Evolutionary conservation across 2,113 vertebrate species (phyloP), one percentile per base, ranked within the genome.

Genomic region (Turdus rufiventris): DNA sequence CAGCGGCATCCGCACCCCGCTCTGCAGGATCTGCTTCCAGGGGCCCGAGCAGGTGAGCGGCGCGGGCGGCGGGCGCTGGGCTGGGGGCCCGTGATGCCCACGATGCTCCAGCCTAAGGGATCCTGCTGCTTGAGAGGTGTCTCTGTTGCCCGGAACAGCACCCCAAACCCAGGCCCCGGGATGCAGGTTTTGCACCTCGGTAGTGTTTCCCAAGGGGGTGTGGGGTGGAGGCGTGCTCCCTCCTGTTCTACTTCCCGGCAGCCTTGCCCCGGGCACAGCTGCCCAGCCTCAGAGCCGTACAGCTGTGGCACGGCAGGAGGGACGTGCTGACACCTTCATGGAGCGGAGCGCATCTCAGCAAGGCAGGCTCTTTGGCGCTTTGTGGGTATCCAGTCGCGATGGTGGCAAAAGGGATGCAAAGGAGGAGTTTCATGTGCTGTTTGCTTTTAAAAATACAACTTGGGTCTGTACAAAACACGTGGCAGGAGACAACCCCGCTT

Each of bases 1-100:
- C 95, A 99, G 99, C 95, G 99, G 99, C 77, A 98, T 99, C 98
- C 98, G 98, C 97, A 99, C 99, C 34, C 99, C 99, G 3, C 98
- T 99, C 96, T 99, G 99, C 97, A 99, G 99, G 97, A 99, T 99
- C 98, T 99, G 99, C 96, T 99, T 99, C 97, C 99, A 99, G 96
- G 99, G 99, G 58, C 98, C 99, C 6, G 99, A 99, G 93, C 98
- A 99, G 97, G 99, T 99, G 98, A 98, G 99, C 96, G 40, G 2
- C 42, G 40, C 57, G 48, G 79, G 73, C 20, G 60, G n/a, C 1
- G 45, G 23, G 67, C 11, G 40, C 8, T 1, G 78, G 28, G 56
- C 36, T 5, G 28, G 40, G 38, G 33, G 42, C 38, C 15, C 53
- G 12, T 21, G 61, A 9, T 17, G 68, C 34, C 29, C 29, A 58